Conservation (phyloP, 2,888 invertebrate genomes). For the Polydrusus pterygomalis region DNA sequence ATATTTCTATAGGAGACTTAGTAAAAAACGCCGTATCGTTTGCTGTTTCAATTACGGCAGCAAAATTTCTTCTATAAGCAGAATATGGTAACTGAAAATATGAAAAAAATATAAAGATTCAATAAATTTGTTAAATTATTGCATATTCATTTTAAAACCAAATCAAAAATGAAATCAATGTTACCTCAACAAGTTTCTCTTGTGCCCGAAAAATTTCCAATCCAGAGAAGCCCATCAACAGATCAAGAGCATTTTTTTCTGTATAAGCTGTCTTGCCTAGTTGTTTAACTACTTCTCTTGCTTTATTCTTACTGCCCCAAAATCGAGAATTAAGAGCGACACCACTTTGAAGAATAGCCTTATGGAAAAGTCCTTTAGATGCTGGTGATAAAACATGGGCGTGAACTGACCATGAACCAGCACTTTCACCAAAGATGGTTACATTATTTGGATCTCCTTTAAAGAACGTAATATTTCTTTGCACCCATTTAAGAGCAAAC, state of each 20-base stretch:
- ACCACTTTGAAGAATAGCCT: constrained; percentile 64
- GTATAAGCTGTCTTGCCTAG: constrained; percentile 57
- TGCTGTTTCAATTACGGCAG: constrained; percentile 27
- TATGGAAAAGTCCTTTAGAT: constrained; percentile 60
- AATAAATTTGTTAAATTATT: too few relatives aligned
- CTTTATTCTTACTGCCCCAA: constrained; percentile 34
- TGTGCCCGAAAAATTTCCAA: constrained; percentile 51
- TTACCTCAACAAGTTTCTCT: constrained; percentile 57
- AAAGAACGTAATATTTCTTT: constrained; percentile 72
- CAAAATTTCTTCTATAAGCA: constrained; percentile 2
- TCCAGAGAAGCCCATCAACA: constrained; percentile 52
- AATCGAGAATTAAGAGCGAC: constrained; percentile 58
- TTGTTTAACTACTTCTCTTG: constrained; percentile 48
- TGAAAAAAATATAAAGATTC: too few relatives aligned
- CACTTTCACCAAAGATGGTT: constrained; percentile 64
- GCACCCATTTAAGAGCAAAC: constrained; percentile 73
- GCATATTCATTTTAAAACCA: too few relatives aligned
- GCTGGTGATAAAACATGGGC: constrained; percentile 50
- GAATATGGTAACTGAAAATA: not conserved
- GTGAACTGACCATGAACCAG: constrained; percentile 50
- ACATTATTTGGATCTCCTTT: constrained; percentile 74
- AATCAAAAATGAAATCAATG: not conserved
- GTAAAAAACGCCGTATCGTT: constrained; percentile 57
- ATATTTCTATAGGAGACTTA: constrained; percentile 62
- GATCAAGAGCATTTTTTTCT: constrained; percentile 59